Conservation (phyloP, 2,113 vertebrate genomes). For the Antechinus flavipes region DNA sequence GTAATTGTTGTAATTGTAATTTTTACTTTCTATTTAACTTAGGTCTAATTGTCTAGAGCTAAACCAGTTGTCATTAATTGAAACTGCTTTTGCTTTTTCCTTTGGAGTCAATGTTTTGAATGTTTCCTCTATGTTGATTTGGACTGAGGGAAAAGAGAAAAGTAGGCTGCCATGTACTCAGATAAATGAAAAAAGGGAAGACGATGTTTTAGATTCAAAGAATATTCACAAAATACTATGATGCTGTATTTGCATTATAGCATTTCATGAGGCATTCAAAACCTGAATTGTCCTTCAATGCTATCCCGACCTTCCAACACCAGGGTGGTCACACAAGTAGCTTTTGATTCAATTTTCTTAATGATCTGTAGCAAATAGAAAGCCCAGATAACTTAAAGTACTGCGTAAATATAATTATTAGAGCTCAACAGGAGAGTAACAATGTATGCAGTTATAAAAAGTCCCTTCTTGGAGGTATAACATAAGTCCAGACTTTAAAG, state of each 20-base stretch:
- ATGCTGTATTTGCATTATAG: neutral
- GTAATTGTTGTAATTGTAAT: constrained; percentile 68
- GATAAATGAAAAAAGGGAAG: constrained; percentile 48
- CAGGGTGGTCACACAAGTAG: neutral
- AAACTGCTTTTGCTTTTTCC: constrained; percentile 81
- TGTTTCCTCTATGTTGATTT: constrained; percentile 72
- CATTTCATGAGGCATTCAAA: neutral
- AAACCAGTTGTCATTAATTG: constrained; percentile 75
- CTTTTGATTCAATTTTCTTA: neutral
- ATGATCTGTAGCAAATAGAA: neutral
- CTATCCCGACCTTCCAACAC: neutral
- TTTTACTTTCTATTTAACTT: constrained; percentile 80
- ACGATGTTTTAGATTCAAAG: constrained; percentile 69
- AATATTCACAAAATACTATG: constrained; percentile 15
- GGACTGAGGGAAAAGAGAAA: neutral
- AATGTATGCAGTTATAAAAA: neutral
- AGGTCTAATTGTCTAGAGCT: constrained; percentile 70
- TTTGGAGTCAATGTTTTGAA: constrained; percentile 79
- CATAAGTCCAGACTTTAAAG: neutral
- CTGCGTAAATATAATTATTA: neutral
- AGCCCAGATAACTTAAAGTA: neutral
- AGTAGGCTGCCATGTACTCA: constrained; percentile 31
- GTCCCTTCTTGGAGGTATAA: neutral
- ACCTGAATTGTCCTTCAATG: neutral
- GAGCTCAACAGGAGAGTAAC: neutral